Evolutionary conservation across 2,888 invertebrate genomes (phyloP), one percentile per base, ranked within the genome.

Genomic region (Paralinhomoeus sp.): DNA sequence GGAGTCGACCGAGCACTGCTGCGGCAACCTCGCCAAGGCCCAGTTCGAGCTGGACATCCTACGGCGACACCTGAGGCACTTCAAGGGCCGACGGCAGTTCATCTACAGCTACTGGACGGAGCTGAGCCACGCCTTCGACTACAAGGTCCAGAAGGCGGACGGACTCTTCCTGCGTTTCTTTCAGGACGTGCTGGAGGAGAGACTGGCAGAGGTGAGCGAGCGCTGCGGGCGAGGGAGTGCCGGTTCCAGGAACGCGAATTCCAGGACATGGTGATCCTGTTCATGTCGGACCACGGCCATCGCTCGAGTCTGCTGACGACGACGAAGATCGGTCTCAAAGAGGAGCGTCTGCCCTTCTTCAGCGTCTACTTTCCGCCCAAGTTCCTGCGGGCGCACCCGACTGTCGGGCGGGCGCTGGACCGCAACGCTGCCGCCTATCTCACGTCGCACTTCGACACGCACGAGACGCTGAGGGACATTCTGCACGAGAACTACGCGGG

Each of bases 401-500:
- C 12, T 17, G 20, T 37, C 37, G 7, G 13, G 20, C 7, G 7
- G 5, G 22, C 20, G 5, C 21, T 37, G n/a, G 13, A 37, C 21
- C 12, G 18, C 21, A 37, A 37, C 17, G 5, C 37, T 5, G 27
- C 12, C 27, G 27, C 5, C 5, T 5, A 12, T 9, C 27, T 27
- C 7, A 27, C 27, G 5, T 27, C 27, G 7, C 37, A 40, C n/a
- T 45, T 37, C 41, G 45, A 45, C 21, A 41, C 27, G 2, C 24
- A 45, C 31, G 33, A 36, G 20, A 45, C 35, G 20, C 40, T 45
- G 27, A 15, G 7, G 24, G 45, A 41, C 21, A 41, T 45, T 20
- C 15, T 45, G 27, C 20, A 27, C 15, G 35, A n/a, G 5, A 45
- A 45, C 9, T 45, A 36, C 33, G 40, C 40, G 7, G 36, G 35